These are phyloP conservation scores for Pseudochirops corinnae DNA, from an alignment of 2,797 vertebrate species.

Conservation along the genomic window DNA sequence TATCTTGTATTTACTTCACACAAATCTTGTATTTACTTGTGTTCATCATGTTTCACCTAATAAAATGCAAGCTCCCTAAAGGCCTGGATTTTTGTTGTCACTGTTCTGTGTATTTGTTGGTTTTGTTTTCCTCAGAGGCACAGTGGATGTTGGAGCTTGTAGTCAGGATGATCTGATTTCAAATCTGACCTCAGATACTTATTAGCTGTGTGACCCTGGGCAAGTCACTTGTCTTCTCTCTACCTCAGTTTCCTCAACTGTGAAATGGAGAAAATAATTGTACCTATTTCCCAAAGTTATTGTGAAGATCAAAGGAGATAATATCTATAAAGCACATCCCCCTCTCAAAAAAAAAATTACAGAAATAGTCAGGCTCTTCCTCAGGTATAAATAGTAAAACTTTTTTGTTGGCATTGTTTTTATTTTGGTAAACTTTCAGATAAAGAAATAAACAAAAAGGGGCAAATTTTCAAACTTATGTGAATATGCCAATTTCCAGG, in stretches of 20 bases:
- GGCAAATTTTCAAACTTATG: neutral
- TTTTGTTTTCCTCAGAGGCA: neutral
- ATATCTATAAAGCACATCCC: neutral
- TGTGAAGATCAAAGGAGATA: neutral
- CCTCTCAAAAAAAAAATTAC: neutral
- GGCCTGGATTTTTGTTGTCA: neutral
- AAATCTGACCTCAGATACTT: neutral
- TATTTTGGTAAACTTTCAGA: neutral
- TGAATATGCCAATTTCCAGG: neutral
- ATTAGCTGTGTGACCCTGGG: neutral
- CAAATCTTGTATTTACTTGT: neutral
- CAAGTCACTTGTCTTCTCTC: neutral
- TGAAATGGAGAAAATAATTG: neutral
- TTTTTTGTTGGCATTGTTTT: too few relatives aligned
- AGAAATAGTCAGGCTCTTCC: neutral
- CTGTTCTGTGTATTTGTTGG: neutral
- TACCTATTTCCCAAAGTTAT: neutral
- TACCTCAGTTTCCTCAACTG: neutral
- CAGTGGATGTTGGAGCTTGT: neutral
- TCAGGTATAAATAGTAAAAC: neutral
- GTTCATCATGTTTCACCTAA: neutral
- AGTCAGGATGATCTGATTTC: too few relatives aligned
- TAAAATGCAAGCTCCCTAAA: neutral
- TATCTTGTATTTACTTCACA: neutral
- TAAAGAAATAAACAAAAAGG: neutral